Base-by-base conservation (phyloP, 2,113 vertebrate genomes). In the Hiodon alosoides region DNA sequence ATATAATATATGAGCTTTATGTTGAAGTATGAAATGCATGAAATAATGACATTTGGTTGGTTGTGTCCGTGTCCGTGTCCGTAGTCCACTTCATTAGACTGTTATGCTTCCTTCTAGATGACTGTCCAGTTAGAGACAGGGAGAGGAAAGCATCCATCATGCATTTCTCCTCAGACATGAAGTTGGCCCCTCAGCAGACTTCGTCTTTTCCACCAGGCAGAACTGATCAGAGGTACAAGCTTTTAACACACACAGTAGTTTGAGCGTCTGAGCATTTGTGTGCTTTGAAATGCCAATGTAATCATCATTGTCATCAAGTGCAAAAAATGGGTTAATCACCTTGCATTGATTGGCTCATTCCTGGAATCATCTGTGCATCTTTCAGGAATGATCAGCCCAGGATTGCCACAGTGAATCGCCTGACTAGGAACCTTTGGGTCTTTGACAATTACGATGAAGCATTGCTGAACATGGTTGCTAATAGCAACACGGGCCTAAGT, bases 81-180 rank as follows among this genome's bases (percentile, higher is more conserved):
- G 71, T 3, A 51, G 7, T 9, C 4, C 51, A 73, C 31, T 72
- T 65, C 69, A 73, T 75, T 47, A 9, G 1, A 9, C 50, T 2
- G 46, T 0, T 2, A 46, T 80, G 11, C 5, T 54, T 80, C 76
- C 58, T 10, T 50, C 17, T 65, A 95, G 90, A 92, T 74, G 85
- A 91, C 69, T 85, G 80, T 75, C 82, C 89, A 1, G 90, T 94
- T 64, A 91, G 86, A 79, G 90, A 85, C n/a, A 81, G 84, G 0
- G 91, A 94, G 64, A 89, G 87, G 51, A 93, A 87, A 81, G 84
- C 81, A 10, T 89, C 88, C 46, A 79, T 84, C 13, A 82, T 91
- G 80, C 88, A 89, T 83, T 93, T 94, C 72, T 84, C 84, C 17
- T 86, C 81, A 3, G 87, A 91, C 57, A 75, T 82, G 0, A 62